Conservation (phyloP, 2,888 invertebrate species). For the Cephonodes hylas region DNA sequence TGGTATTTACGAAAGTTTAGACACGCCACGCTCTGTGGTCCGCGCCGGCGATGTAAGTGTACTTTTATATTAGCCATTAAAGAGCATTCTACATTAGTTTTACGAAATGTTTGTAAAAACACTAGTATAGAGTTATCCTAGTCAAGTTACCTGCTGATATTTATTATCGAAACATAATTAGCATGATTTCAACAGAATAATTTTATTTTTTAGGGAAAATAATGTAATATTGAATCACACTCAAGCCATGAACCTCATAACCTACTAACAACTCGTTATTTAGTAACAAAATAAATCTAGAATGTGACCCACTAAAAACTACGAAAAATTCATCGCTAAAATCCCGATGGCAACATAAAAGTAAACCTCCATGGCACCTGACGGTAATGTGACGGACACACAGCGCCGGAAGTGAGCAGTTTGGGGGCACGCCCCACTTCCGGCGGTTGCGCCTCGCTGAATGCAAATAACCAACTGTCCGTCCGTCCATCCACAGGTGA, state of each 20-base stretch:
- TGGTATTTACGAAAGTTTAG: slow-evolving; percentile 4
- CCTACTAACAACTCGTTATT: too few relatives aligned
- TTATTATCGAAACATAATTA: too few relatives aligned
- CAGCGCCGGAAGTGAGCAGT: slow-evolving; percentile 63
- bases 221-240: too few relatives aligned
- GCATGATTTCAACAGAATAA: too few relatives aligned
- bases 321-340: neutral
- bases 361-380: neutral
- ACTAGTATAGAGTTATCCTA: too few relatives aligned
- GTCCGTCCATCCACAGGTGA: slow-evolving; percentile 46
- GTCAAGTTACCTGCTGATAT: too few relatives aligned
- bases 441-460: slow-evolving; percentile 72
- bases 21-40: neutral
- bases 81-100: too few relatives aligned
- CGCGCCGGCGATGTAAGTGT: neutral
- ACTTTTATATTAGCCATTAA: too few relatives aligned
- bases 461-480: slow-evolving; percentile 63
- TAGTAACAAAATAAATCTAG: too few relatives aligned
- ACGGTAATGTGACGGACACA: slow-evolving; percentile 11
- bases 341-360: neutral
- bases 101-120: too few relatives aligned
- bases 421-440: slow-evolving; percentile 71
- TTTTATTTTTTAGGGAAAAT: too few relatives aligned
- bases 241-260: too few relatives aligned
- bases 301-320: neutral